Conservation (phyloP, 1,140 invertebrate genomes). For the Pseudomyrmex concolor region DNA sequence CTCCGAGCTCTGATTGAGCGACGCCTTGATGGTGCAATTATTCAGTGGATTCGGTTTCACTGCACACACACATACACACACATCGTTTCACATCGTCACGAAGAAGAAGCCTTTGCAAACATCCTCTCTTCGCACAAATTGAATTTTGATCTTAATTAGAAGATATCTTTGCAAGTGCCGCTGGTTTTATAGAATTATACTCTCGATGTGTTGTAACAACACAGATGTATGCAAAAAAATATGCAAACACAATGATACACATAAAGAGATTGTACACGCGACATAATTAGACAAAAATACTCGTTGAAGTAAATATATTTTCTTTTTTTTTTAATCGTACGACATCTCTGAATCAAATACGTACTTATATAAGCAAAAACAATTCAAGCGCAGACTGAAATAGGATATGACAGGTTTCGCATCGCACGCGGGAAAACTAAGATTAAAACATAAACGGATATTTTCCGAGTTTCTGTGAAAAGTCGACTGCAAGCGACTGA, state of each 20-base stretch:
- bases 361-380: neutral
- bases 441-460: constrained; percentile 9
- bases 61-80: constrained; percentile 72
- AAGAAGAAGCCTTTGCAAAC: neutral
- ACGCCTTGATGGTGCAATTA: constrained; percentile 92
- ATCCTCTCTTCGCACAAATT: neutral
- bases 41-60: constrained; percentile 92
- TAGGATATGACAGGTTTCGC: neutral
- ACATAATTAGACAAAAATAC: no score
- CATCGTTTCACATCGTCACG: neutral
- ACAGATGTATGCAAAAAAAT: no score
- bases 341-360: neutral
- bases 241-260: no score
- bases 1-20: constrained; percentile 89
- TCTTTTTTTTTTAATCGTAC: neutral
- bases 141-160: neutral
- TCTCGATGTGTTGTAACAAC: no score
- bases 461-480: constrained; percentile 27
- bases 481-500: neutral
- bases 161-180: neutral
- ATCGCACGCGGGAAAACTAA: constrained; percentile 12
- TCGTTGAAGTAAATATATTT: neutral
- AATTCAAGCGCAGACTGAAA: constrained; percentile 2
- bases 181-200: neutral
- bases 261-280: no score